Evolutionary conservation across 2,113 vertebrate genomes (phyloP).

Genomic region (Platichthys stellatus): DNA sequence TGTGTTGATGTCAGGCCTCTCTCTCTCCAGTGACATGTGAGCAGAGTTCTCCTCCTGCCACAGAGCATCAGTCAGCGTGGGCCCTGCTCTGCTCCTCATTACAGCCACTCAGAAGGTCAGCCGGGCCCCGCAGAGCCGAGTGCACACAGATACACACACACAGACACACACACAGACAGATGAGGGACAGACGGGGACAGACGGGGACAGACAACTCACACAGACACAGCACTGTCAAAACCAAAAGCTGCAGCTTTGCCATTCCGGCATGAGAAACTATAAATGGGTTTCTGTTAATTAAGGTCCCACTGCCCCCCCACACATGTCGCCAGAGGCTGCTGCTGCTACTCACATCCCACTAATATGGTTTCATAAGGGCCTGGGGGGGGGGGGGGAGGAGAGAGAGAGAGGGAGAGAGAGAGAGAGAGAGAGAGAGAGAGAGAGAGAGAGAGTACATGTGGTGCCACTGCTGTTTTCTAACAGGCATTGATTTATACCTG

Average conservation of each 20-base stretch:
- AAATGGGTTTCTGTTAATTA: slow-evolving; percentile 68
- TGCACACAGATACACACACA: slow-evolving; percentile 22
- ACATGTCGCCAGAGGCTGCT: slow-evolving; percentile 51
- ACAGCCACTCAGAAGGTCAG: slow-evolving; percentile 59
- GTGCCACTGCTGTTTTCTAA: too few species aligned
- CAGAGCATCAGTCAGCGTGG: neutral
- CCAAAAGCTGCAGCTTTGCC: slow-evolving; percentile 36
- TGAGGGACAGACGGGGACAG: slow-evolving; percentile 3
- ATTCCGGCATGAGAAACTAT: slow-evolving; percentile 41
- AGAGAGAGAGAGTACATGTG: too few species aligned
- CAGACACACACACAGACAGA: too few species aligned
- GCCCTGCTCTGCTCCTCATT: slow-evolving; percentile 45
- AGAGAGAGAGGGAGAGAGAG: too few species aligned
- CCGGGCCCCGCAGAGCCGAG: slow-evolving; percentile 45
- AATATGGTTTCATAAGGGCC: slow-evolving; percentile 54
- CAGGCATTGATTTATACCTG: too few species aligned
- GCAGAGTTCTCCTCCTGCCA: neutral
- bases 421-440: too few species aligned
- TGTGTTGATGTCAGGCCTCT: neutral
- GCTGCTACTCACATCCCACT: slow-evolving; percentile 51
- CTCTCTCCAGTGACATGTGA: neutral
- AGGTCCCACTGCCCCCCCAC: slow-evolving; percentile 45
- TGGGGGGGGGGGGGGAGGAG: too few species aligned
- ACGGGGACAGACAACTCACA: slow-evolving; percentile 36
- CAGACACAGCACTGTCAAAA: slow-evolving; percentile 52